Evolutionary conservation across 2,888 invertebrate species (phyloP), one percentile per base, ranked within the genome.

Genomic region (Danaus chrysippus): DNA sequence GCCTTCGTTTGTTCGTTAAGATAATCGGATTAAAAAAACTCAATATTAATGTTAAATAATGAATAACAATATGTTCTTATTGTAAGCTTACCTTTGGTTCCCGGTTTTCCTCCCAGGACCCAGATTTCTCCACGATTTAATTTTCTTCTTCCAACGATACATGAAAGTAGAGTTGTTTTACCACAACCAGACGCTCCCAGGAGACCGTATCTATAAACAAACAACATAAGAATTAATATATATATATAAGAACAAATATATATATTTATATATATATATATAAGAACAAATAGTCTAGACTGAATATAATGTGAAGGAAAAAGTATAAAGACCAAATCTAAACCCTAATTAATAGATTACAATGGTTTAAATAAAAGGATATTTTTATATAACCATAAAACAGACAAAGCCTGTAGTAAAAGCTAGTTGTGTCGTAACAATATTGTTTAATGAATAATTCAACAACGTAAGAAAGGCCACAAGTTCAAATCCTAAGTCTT

Each of bases 101-200:
- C 98, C 0, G 98, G 98, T 74, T 94, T 95, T 19, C 96, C 96
- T 0, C 98, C 98, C 59, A 98, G 93, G 44, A 98, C 97, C 91
- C 94, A 95, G 71, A 98, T 95, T 81, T 96, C 95, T 5, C 98
- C 98, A 1, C 94, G 93, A 86, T 98, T 96, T 58, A 98, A 90
- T 73, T 95, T 93, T 75, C 97, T 93, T 60, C 97, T 92, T 3
- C 98, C 98, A 19, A 98, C 97, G 76, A 98, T 96, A 85, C 97
- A 97, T 55, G 97, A 96, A 5, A 98, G 93, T 12, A 98, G 91
- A 0, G 98, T 98, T 2, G 98, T 98, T 87, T 98, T 98, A n/a
- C 98, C 98, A 82, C 98, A 98, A 42, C 98, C 98, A 65, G 98
- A 98, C 9, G 98, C 98, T 23, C 98, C 98, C 34, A 98, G 92